Conservation (phyloP, 2,113 vertebrate species). For the Phalacrocorax carbo region DNA sequence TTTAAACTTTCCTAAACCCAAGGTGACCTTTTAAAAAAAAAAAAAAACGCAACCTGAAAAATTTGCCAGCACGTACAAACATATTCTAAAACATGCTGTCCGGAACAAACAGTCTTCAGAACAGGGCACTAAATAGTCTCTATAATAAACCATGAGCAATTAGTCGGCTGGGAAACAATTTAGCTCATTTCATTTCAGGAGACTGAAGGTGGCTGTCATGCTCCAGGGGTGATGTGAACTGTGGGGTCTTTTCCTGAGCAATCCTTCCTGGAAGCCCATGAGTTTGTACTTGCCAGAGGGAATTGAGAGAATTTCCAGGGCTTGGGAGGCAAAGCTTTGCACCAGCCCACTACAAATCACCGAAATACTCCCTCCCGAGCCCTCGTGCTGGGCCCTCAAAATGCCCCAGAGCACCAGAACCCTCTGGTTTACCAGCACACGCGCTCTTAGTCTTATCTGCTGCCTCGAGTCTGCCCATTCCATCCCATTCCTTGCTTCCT, state of each 20-base stretch:
- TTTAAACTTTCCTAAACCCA: constrained; percentile 53
- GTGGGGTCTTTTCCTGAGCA: background rate
- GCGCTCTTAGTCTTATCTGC: background rate
- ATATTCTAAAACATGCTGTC: constrained; percentile 58
- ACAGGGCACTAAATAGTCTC: constrained; percentile 42
- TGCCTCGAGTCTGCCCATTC: background rate
- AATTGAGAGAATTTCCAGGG: background rate
- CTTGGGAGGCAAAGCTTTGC: background rate
- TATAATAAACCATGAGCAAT: constrained; percentile 62
- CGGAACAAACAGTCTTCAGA: constrained; percentile 66
- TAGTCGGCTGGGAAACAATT: constrained; percentile 49
- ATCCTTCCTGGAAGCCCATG: background rate
- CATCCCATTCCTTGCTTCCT: background rate
- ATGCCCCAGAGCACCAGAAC: background rate
- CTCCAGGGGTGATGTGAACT: background rate
- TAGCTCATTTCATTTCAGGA: constrained; percentile 5
- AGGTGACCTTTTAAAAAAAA: constrained; percentile 54
- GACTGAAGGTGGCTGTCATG: background rate
- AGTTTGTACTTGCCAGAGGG: background rate
- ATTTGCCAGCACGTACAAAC: constrained; percentile 66
- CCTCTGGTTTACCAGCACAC: background rate
- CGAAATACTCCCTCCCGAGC: background rate
- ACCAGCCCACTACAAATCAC: background rate
- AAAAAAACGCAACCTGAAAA: background rate
- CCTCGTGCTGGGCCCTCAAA: background rate